Base-by-base conservation (phyloP, 2,113 vertebrate species). In the Zosterops japonicus region DNA sequence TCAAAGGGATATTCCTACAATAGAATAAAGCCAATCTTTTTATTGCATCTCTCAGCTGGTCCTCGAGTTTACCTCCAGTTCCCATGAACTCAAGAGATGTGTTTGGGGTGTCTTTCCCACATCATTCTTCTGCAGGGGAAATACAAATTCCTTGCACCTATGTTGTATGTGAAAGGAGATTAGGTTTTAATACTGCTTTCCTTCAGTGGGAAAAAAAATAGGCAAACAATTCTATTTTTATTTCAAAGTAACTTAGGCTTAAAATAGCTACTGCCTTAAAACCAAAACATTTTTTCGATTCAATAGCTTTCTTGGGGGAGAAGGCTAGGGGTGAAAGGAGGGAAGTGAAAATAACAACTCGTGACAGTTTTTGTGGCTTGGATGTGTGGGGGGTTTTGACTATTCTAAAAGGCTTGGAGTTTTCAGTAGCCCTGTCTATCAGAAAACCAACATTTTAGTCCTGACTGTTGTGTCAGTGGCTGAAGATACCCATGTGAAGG, bases 1-100 rank as follows among this genome's bases (percentile, higher is more conserved):
- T 83, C 83, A 97, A 89, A 59, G 97, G 91, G 67, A 84, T 93
- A 61, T 68, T 95, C 75, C 97, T 97, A 64, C 53, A 68, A 65
- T 63, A 88, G 77, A 83, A 95, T 82, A 96, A 89, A 91, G 82
- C 68, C 24, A 27, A 33, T 53, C 68, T 44, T 77, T 92, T 87
- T 71, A 33, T 65, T 83, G 67, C 29, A 9, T 35, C 20, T 85
- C 65, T 87, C 91, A 84, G 64, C 65, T 94, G 82, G 13, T 83
- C 60, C 42, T 82, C 3, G 8, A 57, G n/a, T 84, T 76, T 83
- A 53, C 94, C 60, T 89, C 60, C 71, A 69, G 36, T 94, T 93
- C 78, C 59, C 68, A 81, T 41, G 76, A 92, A 47, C 17, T 46
- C 23, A 29, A 83, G 64, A 64, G 59, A 29, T 41, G 35, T 12